phyloP scores from a whole-genome alignment of 2,888 invertebrate species.

The Unio pictorum region DNA sequence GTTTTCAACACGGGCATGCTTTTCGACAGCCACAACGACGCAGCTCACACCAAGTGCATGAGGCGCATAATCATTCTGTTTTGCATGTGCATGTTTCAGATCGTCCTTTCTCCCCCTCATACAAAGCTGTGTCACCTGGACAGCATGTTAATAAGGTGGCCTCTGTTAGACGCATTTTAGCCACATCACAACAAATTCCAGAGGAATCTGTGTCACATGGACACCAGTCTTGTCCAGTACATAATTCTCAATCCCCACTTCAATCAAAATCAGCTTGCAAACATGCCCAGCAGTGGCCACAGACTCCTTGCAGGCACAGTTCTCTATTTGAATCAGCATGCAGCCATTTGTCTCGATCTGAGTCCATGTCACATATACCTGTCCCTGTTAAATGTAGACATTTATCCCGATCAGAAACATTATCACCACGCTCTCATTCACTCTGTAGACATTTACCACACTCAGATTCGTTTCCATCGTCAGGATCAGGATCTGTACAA shows the following conservation, averaged over 20 bases:
- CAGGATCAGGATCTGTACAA: conserved; percentile 10
- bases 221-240: too few relatives aligned
- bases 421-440: conserved; percentile 28
- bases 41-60: too few relatives aligned
- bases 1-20: conserved; percentile 23
- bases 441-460: conserved; percentile 21
- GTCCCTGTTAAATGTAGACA: conserved; percentile 26
- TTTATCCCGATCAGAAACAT: conserved; percentile 34
- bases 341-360: conserved; percentile 9
- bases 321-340: conserved; percentile 13
- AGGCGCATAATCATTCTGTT: conserved; percentile 5
- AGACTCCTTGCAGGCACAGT: too few relatives aligned
- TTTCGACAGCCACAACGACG: conserved; percentile 7
- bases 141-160: too few relatives aligned
- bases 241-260: too few relatives aligned
- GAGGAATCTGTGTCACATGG: too few relatives aligned
- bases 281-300: too few relatives aligned
- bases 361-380: conserved; percentile 16
- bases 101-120: too few relatives aligned
- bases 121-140: too few relatives aligned
- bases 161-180: too few relatives aligned
- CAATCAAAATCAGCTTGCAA: too few relatives aligned
- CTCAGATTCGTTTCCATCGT: conserved; percentile 18
- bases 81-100: conserved; percentile 13
- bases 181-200: too few relatives aligned